A percentile compares a stretch with the other conserved stretches of the same genome.
phyloP scores from a whole-genome alignment of 2,797 vertebrate genomes.

The Pitangus sulphuratus region DNA sequence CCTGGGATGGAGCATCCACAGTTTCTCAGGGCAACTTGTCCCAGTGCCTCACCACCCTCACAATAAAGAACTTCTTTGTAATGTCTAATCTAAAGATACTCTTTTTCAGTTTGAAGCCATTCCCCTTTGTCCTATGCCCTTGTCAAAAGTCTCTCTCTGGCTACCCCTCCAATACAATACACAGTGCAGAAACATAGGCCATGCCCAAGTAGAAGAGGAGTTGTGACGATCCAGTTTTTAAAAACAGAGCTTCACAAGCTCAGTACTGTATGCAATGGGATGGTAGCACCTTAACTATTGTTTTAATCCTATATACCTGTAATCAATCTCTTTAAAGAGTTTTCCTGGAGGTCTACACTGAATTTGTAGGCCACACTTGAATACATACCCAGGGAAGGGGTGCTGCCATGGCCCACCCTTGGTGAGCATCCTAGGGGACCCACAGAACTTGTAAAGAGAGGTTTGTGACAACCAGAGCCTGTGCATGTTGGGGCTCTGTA shows the following conservation, averaged over 20 bases:
- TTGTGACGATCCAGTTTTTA: neutral
- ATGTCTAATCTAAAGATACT: neutral
- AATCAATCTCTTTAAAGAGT: neutral
- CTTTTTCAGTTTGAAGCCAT: neutral
- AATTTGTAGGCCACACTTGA: neutral
- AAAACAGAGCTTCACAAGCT: neutral
- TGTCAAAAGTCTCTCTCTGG: neutral
- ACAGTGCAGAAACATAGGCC: neutral
- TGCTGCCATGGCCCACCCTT: neutral
- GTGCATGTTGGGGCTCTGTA: rapidly evolving
- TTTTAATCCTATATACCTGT: neutral
- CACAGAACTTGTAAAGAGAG: rapidly evolving
- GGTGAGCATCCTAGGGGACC: neutral
- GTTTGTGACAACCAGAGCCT: neutral
- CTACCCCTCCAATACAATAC: neutral
- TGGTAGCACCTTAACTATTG: neutral
- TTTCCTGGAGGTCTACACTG: neutral
- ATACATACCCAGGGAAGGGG: rapidly evolving
- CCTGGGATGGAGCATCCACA: no score
- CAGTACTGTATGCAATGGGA: neutral
- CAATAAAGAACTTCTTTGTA: neutral
- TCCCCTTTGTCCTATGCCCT: neutral
- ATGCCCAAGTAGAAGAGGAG: neutral
- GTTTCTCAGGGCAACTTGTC: neutral
- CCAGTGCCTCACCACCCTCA: neutral